Conservation (phyloP, 2,888 invertebrate species). For the Cheilosia impressa region DNA sequence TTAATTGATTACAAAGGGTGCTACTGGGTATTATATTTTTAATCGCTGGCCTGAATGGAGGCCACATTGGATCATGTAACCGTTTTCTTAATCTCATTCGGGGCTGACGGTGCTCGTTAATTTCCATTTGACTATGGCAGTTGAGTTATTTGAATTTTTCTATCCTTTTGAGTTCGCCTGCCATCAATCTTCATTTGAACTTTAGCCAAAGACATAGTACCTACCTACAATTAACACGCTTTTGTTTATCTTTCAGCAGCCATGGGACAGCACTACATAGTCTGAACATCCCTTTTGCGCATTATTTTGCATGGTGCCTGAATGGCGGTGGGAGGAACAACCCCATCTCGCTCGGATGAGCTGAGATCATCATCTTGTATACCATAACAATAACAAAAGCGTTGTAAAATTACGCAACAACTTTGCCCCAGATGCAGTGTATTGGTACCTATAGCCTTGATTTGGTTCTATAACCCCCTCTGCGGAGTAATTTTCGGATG, state of each 20-base stretch:
- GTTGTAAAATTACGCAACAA: slow-evolving; percentile 8
- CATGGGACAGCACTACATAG: background rate
- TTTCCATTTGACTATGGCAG: background rate
- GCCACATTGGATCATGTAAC: background rate
- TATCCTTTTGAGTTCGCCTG: background rate
- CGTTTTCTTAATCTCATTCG: background rate
- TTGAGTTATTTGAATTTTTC: too few relatives aligned
- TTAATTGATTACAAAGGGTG: slow-evolving; percentile 8
- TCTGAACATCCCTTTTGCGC: background rate
- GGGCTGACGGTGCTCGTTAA: background rate
- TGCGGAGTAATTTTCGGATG: background rate
- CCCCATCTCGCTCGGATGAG: background rate
- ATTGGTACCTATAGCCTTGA: background rate
- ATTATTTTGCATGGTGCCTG: background rate
- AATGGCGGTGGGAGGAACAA: background rate
- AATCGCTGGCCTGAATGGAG: background rate
- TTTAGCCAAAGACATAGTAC: too few relatives aligned
- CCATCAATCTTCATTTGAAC: too few relatives aligned
- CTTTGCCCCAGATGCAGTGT: background rate
- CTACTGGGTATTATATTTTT: background rate
- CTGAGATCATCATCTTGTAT: slow-evolving; percentile 2
- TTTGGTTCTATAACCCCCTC: background rate
- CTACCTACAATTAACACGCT: too few relatives aligned
- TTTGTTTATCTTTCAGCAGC: background rate
- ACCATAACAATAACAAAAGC: background rate